Conservation (phyloP, 92 coral and sea anemone species). For the Palythoa grandiflora region DNA sequence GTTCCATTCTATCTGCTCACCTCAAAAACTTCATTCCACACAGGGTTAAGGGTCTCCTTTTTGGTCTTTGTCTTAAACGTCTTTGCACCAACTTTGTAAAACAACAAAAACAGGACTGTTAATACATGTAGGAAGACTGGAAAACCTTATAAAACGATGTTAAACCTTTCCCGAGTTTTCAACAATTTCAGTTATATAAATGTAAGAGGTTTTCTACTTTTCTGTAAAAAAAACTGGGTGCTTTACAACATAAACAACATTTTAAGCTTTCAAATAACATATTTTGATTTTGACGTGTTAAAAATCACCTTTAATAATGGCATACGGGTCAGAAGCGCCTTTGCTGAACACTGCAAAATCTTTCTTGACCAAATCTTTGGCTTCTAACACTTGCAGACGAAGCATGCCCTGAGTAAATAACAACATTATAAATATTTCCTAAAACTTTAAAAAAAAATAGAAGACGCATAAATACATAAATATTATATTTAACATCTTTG, state of each 20-base stretch:
- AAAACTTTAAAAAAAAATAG: background rate
- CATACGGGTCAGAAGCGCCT: slow-evolving; percentile 97
- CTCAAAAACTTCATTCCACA: slow-evolving; percentile 99
- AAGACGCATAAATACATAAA: too few species aligned
- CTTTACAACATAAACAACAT: too few species aligned
- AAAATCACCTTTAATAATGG: slow-evolving; percentile 76
- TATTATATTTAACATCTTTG: background rate
- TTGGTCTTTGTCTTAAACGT: slow-evolving; percentile 89
- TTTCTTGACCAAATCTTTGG: slow-evolving; percentile 88
- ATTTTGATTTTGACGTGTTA: background rate
- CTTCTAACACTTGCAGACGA: slow-evolving; percentile 90
- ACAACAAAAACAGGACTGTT: background rate
- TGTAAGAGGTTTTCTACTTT: too few species aligned
- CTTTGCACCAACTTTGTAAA: slow-evolving; percentile 85
- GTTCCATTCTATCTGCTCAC: slow-evolving; percentile 37
- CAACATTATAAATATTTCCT: background rate
- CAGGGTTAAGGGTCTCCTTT: slow-evolving; percentile 88
- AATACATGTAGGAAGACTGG: background rate
- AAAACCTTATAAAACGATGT: too few species aligned
- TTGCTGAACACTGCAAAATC: slow-evolving; percentile 95
- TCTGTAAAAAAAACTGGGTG: background rate
- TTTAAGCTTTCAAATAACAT: background rate
- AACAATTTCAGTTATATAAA: too few species aligned
- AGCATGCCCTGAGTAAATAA: slow-evolving; percentile 80
- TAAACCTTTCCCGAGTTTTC: too few species aligned